Percentiles rank a stretch among this genome's conserved stretches.
These are phyloP conservation scores for Omphaloscelis lunosa DNA, from an alignment of 2,888 invertebrate species.

Conservation along the genomic window DNA sequence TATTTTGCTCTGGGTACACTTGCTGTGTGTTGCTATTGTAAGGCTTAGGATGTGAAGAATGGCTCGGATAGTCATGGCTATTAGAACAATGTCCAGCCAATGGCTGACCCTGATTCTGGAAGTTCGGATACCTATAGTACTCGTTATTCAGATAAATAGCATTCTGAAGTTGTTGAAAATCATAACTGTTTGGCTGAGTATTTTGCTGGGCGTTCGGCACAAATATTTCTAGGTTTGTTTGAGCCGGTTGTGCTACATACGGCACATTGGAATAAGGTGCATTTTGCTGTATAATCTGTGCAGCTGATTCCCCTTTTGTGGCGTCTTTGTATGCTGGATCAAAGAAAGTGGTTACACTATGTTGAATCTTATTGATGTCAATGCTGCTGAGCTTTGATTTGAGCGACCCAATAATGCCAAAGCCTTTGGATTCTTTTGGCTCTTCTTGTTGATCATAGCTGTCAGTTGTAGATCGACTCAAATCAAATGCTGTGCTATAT, in stretches of 20 bases:
- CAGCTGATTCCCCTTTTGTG: constrained; percentile 67
- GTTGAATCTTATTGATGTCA: constrained; percentile 88
- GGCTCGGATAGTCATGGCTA: constrained; percentile 51
- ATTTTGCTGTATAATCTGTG: constrained; percentile 59
- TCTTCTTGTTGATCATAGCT: constrained; percentile 76
- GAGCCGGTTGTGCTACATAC: constrained; percentile 58
- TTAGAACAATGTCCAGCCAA: constrained; percentile 58
- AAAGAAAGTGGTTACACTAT: constrained; percentile 87
- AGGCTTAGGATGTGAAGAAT: constrained; percentile 29
- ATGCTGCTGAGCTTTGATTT: constrained; percentile 86
- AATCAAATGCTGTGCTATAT: constrained; percentile 82
- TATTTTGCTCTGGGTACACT: constrained; percentile 25
- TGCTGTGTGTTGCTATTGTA: constrained; percentile 11
- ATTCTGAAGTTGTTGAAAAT: constrained; percentile 42
- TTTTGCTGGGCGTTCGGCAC: constrained; percentile 71
- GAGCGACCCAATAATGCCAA: constrained; percentile 87
- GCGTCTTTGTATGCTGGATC: constrained; percentile 85
- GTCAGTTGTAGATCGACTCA: constrained; percentile 80
- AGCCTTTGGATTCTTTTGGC: constrained; percentile 78
- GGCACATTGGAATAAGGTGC: constrained; percentile 61
- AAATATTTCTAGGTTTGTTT: constrained; percentile 78
- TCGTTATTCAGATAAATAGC: constrained; percentile 43
- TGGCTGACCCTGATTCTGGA: constrained; percentile 63
- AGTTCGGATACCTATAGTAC: constrained; percentile 59
- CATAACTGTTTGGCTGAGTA: constrained; percentile 24